Evolutionary conservation across 2,888 invertebrate species (phyloP), one percentile per base, ranked within the genome.

Genomic region (Xylocampa areola): DNA sequence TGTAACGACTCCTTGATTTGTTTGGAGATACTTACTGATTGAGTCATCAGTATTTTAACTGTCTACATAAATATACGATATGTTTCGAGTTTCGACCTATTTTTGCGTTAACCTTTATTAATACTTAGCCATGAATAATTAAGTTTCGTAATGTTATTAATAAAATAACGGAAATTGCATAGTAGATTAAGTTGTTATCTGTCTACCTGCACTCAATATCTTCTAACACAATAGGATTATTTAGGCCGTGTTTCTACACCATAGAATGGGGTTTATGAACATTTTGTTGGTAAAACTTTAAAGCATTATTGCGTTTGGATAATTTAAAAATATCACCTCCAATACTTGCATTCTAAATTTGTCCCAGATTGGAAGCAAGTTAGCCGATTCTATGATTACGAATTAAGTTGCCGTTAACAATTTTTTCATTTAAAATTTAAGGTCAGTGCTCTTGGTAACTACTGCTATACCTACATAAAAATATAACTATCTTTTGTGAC

Each of bases 1-100:
- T 78, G 71, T 66, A 75, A 73, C 70, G 61, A 65, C 76, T 77
- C 65, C 69, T 68, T 77, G 70, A 79, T 82, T 81, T 76, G 76
- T 80, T 78, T 79, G 73, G 65, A 76, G 69, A 69, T 74, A 64
- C 60, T 65, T 62, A 63, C 67, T 72, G 76, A 79, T 69, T 73
- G 77, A 73, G 54, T 75, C 78, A 76, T 69, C 48, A 36, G 40
- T 23, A 21, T 35, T 35, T 54, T 65, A 64, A 64, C 55, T 47
- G 16, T 30, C 19, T 36, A 2, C 7, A 33, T 11, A n/a, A 11
- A 36, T 0, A 23, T 32, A 32, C 48, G 49, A 32, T 14, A 27
- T 25, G 23, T 30, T 21, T 32, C n/a, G n/a, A 2, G 32, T 14
- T 14, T 14, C 53, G 25, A 52, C 30, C 43, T 35, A 29, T 40